Conservation (phyloP, 92 coral and sea anemone species). For the Blastomussa wellsi region DNA sequence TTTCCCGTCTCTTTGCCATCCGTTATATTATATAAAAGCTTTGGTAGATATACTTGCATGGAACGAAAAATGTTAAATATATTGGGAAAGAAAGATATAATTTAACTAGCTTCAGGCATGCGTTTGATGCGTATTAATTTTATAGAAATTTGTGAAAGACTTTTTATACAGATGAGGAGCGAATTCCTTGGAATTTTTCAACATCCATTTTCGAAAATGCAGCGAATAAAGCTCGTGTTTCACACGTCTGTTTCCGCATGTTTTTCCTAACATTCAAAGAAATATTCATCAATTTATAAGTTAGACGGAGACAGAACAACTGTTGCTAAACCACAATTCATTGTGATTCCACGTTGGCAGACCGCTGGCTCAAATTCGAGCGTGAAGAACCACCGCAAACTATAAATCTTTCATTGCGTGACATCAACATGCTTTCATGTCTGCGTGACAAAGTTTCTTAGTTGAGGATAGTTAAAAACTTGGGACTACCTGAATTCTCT, state of each 20-base stretch:
- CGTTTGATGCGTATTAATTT: constrained; percentile 37
- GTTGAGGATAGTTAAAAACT: neutral
- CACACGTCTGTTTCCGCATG: neutral
- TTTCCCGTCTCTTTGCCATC: neutral
- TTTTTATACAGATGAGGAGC: constrained; percentile 33
- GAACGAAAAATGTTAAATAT: constrained; percentile 19
- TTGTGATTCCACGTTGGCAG: neutral
- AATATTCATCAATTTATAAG: constrained; percentile 9
- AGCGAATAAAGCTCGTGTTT: neutral
- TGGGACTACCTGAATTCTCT: neutral
- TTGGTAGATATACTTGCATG: constrained; percentile 7
- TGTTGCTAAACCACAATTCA: constrained; percentile 21
- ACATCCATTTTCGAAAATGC: constrained; percentile 7
- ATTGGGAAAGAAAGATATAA: constrained; percentile 26
- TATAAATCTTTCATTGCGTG: neutral
- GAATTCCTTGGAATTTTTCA: constrained; percentile 35
- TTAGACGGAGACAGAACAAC: constrained; percentile 22
- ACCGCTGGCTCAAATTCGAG: neutral
- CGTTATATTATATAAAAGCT: neutral
- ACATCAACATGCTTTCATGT: no score
- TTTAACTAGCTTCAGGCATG: constrained; percentile 10
- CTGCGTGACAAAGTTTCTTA: neutral
- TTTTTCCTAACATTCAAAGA: neutral
- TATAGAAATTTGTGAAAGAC: constrained; percentile 28
- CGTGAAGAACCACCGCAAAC: neutral